Base-by-base conservation (phyloP, 92 coral and sea anemone species). In the Phymanthus crucifer region DNA sequence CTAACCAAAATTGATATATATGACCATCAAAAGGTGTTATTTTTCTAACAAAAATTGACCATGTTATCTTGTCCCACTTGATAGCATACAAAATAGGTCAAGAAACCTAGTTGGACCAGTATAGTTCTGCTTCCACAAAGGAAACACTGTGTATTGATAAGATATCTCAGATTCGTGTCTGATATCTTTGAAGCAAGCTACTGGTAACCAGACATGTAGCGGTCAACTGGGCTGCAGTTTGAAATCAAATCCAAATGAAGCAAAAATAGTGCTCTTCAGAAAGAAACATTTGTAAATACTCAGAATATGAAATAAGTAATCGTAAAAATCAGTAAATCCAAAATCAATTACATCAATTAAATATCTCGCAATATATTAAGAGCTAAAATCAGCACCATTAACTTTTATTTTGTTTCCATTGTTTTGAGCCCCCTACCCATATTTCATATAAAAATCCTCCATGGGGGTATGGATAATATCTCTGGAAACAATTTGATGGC, bases 1-100 rank as follows among this genome's bases (percentile, higher is more conserved):
- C 68, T 61, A 61, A 61, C 27, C 5, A 19, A 61, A 61, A 19
- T 17, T 26, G 27, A 61, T 61, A 61, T 61, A 33, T n/a, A 18
- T 66, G 4, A 23, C 38, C 29, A 29, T 21, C 21, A 31, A 16
- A 37, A 69, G 40, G 73, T 69, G n/a, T 38, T 34, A 32, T 61
- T 61, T 54, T 37, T 19, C 29, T 43, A 29, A 38, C 57, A 37
- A 35, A 17, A 46, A 40, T 36, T 61, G 54, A 32, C 37, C 29
- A 24, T 61, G 72, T 70, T 77, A 37, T 77, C 81, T 50, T 75
- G 81, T 77, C 81, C 81, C 81, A 77, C 81, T 77, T 77, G 81
- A 77, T 64, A 57, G 32, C 70, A 24, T 35, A 34, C 24, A 36
- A 29, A 74, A 11, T 4, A 24, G 24, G 31, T 65, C 54, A 65